Base-by-base conservation (phyloP, 1,140 invertebrate genomes). In the Coptotermes formosanus region DNA sequence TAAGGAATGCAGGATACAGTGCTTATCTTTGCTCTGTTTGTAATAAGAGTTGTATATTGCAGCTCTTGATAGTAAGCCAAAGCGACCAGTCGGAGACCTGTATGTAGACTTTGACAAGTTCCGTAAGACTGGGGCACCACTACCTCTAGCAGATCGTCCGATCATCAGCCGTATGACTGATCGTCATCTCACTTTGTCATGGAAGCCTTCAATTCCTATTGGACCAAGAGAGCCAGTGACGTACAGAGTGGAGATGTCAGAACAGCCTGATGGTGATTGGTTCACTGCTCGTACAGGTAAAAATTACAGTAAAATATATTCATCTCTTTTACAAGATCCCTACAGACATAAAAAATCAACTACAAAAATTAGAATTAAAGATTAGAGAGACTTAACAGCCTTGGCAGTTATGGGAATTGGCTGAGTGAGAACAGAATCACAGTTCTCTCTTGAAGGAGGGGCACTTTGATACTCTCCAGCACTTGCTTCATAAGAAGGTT, bases 211-310 rank as follows among this genome's bases (percentile, higher is more conserved):
- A 9, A 95, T 98, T 45, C 96, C 97, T 0, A 92, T 95, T 86
- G 94, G 94, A 48, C 95, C 96, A 0, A 92, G 96, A 75, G 93
- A 94, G 87, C 97, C 97, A 0, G 96, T 98, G 38, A 98, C 97
- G 9, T 99, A 99, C 89, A 94, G 96, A 89, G 94, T 99, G 82
- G 98, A 99, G 92, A 98, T 98, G 95, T 95, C 95, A 89, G 96
- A 97, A 89, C 92, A 96, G 85, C 96, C 97, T 30, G 94, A 97
- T 89, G 95, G 97, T 82, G 96, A 98, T 88, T 97, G 97, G 97
- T 96, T 96, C 88, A 96, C 96, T 0, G 94, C 95, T 0, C 93
- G 95, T 86, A 94, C 95, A 38, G 96, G 92, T 92, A 88, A 88
- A 52, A 23, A 38, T 69, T 55, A n/a, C 52, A 75, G 25, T 75